Conservation (phyloP, 2,797 vertebrate species). For the Sus cebifrons region DNA sequence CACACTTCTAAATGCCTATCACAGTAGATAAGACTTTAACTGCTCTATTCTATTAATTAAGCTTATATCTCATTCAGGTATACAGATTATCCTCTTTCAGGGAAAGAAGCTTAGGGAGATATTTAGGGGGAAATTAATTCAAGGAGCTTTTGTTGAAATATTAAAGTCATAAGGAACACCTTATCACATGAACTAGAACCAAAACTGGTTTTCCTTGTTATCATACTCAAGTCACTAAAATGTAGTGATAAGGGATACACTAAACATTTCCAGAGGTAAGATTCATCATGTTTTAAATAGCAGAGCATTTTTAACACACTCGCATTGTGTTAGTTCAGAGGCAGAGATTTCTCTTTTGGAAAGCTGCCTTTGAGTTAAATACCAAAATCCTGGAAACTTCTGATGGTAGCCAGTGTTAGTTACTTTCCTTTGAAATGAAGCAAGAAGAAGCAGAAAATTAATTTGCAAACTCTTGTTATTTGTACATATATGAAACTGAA, state of each 20-base stretch:
- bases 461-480: conserved; percentile 23
- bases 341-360: conserved; percentile 16
- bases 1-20: conserved; percentile 28
- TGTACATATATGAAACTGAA: background rate
- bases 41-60: background rate
- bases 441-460: background rate
- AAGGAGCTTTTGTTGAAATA: conserved; percentile 49
- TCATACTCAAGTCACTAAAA: background rate
- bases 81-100: conserved; percentile 54
- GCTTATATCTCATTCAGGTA: conserved; percentile 44
- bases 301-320: background rate
- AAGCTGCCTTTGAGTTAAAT: conserved; percentile 47
- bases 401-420: background rate
- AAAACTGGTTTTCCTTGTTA: background rate
- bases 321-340: background rate
- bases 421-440: conserved; percentile 54
- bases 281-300: background rate
- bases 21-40: background rate
- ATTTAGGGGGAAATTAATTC: conserved; percentile 50
- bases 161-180: conserved; percentile 25
- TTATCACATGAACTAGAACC: background rate
- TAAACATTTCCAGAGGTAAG: conserved; percentile 41
- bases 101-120: conserved; percentile 47
- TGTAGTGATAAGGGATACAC: background rate
- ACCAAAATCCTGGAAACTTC: conserved; percentile 41